A percentile compares a stretch with the other conserved stretches of the same genome.
phyloP scores from a whole-genome alignment of 1,140 invertebrate genomes.

The Brachionus manjavacas region DNA sequence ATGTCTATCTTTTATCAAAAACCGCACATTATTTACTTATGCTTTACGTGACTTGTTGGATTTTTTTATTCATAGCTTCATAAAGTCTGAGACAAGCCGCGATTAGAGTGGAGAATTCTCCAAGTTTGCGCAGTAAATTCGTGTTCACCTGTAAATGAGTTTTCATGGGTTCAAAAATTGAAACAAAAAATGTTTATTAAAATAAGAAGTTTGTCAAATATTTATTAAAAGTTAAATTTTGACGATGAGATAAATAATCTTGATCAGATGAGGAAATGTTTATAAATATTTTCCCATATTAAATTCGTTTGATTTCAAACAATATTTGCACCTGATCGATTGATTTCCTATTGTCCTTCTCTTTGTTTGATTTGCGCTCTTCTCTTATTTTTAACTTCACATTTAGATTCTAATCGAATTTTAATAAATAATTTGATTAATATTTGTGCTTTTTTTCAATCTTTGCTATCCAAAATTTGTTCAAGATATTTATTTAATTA shows the following conservation, averaged over 20 bases:
- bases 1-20: background rate
- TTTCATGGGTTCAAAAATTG: background rate
- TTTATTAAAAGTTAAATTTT: conserved; percentile 2
- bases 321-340: conserved; percentile 31
- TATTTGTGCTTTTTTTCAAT: conserved; percentile 20
- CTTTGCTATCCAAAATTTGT: background rate
- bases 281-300: conserved; percentile 35
- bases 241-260: conserved; percentile 8
- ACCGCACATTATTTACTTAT: background rate
- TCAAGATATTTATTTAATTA: background rate
- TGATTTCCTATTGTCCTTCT: conserved; percentile 4
- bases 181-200: background rate
- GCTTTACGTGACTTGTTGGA: background rate
- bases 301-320: background rate
- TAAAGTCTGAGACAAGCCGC: background rate
- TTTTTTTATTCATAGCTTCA: background rate
- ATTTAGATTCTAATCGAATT: conserved; percentile 32
- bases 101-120: background rate
- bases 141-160: conserved; percentile 22
- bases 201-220: conserved; percentile 20
- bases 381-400: background rate
- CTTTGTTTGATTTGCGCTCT: conserved; percentile 1
- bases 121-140: background rate
- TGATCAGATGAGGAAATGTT: conserved; percentile 17
- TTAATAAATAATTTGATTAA: conserved; percentile 31